phyloP scores from a whole-genome alignment of 2,113 vertebrate genomes.

The Leptosomus discolor region DNA sequence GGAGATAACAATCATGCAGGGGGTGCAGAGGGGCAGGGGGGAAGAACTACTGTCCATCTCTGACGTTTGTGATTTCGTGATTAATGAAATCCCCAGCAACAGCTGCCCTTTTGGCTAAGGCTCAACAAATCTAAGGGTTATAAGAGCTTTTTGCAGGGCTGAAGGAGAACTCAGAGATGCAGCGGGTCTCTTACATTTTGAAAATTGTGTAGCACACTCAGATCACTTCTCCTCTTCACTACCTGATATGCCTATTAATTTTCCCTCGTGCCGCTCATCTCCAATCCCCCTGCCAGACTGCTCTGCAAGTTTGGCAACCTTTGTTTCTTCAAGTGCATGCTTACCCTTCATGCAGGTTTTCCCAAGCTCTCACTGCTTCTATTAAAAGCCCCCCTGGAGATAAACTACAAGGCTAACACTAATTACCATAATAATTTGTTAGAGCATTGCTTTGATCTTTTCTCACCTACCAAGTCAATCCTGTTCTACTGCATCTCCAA shows the following conservation, averaged over 20 bases:
- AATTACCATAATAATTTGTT: slow-evolving; percentile 74
- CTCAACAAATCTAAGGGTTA: background rate
- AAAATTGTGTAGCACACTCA: background rate
- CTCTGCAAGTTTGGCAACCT: background rate
- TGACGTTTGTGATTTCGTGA: background rate
- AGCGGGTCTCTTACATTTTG: background rate
- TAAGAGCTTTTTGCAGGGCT: background rate
- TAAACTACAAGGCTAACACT: slow-evolving; percentile 57
- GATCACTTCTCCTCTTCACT: background rate
- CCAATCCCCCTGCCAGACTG: background rate
- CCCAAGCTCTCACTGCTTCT: slow-evolving; percentile 44
- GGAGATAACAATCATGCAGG: background rate
- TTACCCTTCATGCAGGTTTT: slow-evolving; percentile 34
- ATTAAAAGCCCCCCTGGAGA: slow-evolving; percentile 61
- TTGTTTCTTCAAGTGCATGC: slow-evolving; percentile 38
- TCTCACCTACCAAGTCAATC: slow-evolving; percentile 70
- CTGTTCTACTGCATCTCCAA: slow-evolving; percentile 51
- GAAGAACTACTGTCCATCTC: background rate
- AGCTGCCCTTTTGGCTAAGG: background rate
- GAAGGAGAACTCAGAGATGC: background rate
- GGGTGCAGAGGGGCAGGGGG: fast-evolving
- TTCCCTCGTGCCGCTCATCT: background rate
- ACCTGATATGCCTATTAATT: background rate
- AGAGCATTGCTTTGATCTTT: slow-evolving; percentile 71
- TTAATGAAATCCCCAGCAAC: background rate